A percentile compares a stretch with the other conserved stretches of the same genome.
phyloP scores from a whole-genome alignment of 2,888 invertebrate species.

The Chaetogeoica ovagalla region DNA sequence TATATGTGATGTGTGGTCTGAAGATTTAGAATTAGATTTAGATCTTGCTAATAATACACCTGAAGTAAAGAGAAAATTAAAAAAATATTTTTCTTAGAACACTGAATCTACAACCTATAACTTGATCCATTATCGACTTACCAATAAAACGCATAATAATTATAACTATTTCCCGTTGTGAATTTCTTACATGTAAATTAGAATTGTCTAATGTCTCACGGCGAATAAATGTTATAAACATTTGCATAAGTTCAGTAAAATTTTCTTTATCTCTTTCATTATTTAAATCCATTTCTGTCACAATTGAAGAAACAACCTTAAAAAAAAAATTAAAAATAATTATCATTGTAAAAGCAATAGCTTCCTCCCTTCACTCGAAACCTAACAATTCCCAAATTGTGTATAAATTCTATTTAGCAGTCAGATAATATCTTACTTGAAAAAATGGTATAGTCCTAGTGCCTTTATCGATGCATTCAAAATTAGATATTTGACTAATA shows the following conservation, averaged over 20 bases:
- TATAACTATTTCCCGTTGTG: conserved; percentile 42
- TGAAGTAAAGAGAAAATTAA: conserved; percentile 9
- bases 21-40: conserved; percentile 48
- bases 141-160: conserved; percentile 49
- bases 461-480: conserved; percentile 74
- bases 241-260: conserved; percentile 38
- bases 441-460: conserved; percentile 87
- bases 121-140: neutral
- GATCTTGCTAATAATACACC: conserved; percentile 48
- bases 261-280: conserved; percentile 36
- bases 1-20: conserved; percentile 39
- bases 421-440: conserved; percentile 66
- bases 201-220: conserved; percentile 32
- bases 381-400: neutral
- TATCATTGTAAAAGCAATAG: neutral
- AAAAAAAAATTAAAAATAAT: neutral
- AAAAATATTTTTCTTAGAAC: neutral
- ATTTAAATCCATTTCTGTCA: conserved; percentile 40
- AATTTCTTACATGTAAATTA: conserved; percentile 48
- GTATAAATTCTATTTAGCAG: neutral
- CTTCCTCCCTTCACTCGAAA: too few species aligned
- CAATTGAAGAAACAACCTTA: conserved; percentile 41
- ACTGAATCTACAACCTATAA: neutral
- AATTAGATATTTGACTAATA: conserved; percentile 74
- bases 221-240: conserved; percentile 33